Base-by-base conservation (phyloP, 2,113 vertebrate genomes). In the Percina caprodes region DNA sequence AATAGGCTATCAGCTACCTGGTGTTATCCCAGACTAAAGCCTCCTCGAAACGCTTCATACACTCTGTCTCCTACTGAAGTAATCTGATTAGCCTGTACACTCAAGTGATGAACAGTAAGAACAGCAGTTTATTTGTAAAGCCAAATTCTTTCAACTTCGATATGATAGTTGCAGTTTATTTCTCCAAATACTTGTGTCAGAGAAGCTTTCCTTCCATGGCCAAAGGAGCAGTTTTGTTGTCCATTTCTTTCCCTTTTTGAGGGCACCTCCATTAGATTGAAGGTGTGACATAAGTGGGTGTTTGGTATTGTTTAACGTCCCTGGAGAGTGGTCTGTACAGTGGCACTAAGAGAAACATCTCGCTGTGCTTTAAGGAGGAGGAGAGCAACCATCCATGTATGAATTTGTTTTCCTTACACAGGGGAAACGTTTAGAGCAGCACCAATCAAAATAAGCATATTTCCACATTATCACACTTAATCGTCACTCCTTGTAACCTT, bases 1-100 rank as follows among this genome's bases (percentile, higher is more conserved):
- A 88, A 85, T 67, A 71, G 77, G 60, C 87, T 62, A 60, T 78
- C 81, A 83, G 59, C 81, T 85, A 80, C 78, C 74, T 62, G 63
- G 39, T 62, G 74, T 77, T 66, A 76, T 59, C 71, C 68, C 61
- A 23, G 58, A 60, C 6, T 59, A 55, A 65, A 89, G 77, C 67
- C 74, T 66, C 68, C 72, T 66, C 71, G 14, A 61, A 71, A 51
- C 76, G 80, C 79, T 70, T 66, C 77, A 68, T 51, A 66, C 67
- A 49, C 58, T 55, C 3, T 46, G 39, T 55, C 35, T 78, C 23
- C 23, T 73, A 24, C 65, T 56, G n/a, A 83, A 74, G 66, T 46
- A 54, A 60, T 86, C 60, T 60, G 74, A 86, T 68, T 77, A 69
- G 52, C 71, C 19, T 24, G 60, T 0, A 65, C n/a, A 51, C 42